phyloP scores from a whole-genome alignment of 1,140 invertebrate genomes.

The Leptopilina boulardi region DNA sequence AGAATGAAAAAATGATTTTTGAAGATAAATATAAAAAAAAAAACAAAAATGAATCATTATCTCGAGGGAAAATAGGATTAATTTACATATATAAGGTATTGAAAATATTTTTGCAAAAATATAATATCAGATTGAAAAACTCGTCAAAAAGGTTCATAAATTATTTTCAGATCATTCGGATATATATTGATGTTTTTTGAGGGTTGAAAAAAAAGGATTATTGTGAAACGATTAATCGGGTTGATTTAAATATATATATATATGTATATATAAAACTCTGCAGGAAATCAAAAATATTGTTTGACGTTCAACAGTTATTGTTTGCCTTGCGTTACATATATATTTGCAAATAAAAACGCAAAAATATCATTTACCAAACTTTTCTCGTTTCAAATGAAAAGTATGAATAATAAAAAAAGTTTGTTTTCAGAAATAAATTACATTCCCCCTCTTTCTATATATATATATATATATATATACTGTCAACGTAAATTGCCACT shows the following conservation, averaged over 20 bases:
- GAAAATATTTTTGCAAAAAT: not conserved
- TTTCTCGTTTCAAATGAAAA: conserved; percentile 17
- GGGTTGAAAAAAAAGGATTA: not conserved
- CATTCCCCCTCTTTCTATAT: not conserved
- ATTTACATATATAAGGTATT: not conserved
- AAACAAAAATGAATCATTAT: not conserved
- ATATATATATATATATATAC: no score
- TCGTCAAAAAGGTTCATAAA: conserved; percentile 22
- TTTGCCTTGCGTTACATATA: not conserved
- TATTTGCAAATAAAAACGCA: conserved; percentile 17
- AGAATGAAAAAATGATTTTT: not conserved
- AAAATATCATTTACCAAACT: conserved; percentile 13
- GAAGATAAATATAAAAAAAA: not conserved
- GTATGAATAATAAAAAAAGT: conserved; percentile 11
- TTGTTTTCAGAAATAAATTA: conserved; percentile 4
- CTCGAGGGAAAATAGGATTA: not conserved
- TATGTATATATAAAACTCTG: conserved; percentile 1
- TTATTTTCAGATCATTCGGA: conserved; percentile 10
- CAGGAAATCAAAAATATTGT: conserved; percentile 17
- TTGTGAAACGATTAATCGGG: not conserved
- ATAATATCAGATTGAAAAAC: conserved; percentile 16
- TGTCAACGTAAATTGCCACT: no score
- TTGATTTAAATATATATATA: conserved; percentile 1
- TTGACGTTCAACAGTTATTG: conserved; percentile 17
- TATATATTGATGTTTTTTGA: not conserved